These are phyloP conservation scores for Bathynomus jamesi DNA, from an alignment of 1,140 invertebrate species.

Conservation along the genomic window DNA sequence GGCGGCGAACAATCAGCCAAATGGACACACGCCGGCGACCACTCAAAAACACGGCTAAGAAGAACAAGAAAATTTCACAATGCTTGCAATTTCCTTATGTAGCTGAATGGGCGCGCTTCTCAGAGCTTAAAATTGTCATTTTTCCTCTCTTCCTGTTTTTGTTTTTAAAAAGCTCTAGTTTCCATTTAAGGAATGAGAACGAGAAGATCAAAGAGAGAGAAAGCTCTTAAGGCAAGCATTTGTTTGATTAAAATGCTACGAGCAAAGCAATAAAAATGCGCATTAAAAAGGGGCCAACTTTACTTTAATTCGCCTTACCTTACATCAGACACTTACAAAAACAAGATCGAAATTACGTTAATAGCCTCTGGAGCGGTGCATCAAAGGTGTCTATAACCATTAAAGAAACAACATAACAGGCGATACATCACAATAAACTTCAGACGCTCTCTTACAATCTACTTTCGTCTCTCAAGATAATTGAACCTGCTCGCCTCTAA, in stretches of 20 bases:
- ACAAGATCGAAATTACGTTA: neutral
- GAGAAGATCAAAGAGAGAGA: neutral
- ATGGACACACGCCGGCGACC: neutral
- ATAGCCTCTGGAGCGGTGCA: neutral
- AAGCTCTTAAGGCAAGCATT: neutral
- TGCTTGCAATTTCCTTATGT: neutral
- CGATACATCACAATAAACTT: neutral
- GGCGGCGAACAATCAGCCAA: neutral
- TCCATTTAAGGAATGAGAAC: neutral
- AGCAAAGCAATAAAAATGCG: neutral
- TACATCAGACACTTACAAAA: neutral
- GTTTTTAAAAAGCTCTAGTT: neutral
- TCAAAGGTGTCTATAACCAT: neutral
- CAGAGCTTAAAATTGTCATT: neutral
- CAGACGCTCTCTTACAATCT: neutral
- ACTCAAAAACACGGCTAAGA: neutral
- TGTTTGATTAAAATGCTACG: conserved; percentile 1
- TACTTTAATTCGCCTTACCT: neutral
- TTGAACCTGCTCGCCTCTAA: neutral
- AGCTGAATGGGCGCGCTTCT: neutral
- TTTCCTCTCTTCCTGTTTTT: neutral
- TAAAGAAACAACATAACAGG: neutral
- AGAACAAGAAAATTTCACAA: neutral
- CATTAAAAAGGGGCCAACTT: neutral
- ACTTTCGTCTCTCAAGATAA: neutral